These are phyloP conservation scores for Procambarus clarkii DNA, from an alignment of 1,140 invertebrate genomes.

Conservation along the genomic window DNA sequence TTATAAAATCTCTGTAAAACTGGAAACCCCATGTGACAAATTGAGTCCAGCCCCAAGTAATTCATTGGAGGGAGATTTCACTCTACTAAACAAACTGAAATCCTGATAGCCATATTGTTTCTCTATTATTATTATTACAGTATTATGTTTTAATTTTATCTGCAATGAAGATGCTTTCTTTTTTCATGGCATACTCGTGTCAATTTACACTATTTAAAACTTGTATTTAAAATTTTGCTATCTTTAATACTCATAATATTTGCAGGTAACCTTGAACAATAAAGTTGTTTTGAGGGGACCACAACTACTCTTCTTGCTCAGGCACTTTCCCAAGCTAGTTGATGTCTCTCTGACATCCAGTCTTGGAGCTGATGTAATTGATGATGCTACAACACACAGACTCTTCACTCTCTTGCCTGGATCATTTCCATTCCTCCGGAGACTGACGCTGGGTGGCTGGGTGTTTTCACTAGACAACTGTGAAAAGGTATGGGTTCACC, in stretches of 20 bases:
- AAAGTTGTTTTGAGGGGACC: conserved; percentile 77
- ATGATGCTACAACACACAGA: conserved; percentile 77
- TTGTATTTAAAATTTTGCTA: neutral
- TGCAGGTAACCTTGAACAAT: conserved; percentile 75
- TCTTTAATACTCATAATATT: neutral
- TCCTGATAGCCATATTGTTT: too few relatives aligned
- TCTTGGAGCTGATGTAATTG: conserved; percentile 75
- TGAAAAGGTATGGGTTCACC: conserved; percentile 73
- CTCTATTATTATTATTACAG: too few relatives aligned
- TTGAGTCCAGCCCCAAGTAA: too few relatives aligned
- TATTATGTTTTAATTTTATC: too few relatives aligned
- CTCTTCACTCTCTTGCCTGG: conserved; percentile 76
- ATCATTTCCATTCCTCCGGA: conserved; percentile 76
- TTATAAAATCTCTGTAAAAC: too few relatives aligned
- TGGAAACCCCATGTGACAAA: too few relatives aligned
- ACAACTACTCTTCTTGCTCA: conserved; percentile 77
- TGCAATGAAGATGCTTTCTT: too few relatives aligned
- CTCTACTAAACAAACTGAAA: too few relatives aligned
- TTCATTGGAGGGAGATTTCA: too few relatives aligned
- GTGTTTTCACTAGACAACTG: conserved; percentile 76
- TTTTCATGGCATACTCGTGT: too few relatives aligned
- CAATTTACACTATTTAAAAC: too few relatives aligned
- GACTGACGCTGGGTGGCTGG: conserved; percentile 77
- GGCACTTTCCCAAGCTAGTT: conserved; percentile 77
- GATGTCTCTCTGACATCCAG: conserved; percentile 77